Base-by-base conservation (phyloP, 1,140 invertebrate genomes). In the Tetramorium parvispinum region DNA sequence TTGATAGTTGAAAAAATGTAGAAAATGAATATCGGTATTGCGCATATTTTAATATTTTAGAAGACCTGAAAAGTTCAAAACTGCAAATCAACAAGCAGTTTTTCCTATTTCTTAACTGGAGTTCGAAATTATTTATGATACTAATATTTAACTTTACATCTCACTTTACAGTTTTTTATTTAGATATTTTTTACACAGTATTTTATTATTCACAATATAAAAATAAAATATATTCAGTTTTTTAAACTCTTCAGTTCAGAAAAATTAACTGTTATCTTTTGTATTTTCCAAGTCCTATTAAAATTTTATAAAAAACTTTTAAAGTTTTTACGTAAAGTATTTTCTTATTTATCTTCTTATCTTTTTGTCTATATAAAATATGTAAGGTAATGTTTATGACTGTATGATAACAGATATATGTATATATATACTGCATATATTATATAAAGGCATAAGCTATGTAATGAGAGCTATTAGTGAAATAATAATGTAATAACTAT, bases 1-100 rank as follows among this genome's bases (percentile, higher is more conserved):
- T 89, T 94, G 18, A 3, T 94, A 0, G 88, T 94, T 16, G 94
- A 32, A 32, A 32, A 32, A 32, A 32, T 77, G 21, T n/a, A 2
- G 18, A 27, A 63, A 53, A 16, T 43, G 5, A 11, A 24, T 40
- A 11, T 1, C n/a, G 3, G 4, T 59, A 43, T 27, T 18, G 21
- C n/a, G 24, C 8, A 76, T 27, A 59, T 1, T 55, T 46, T 1
- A 61, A 65, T n/a, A 68, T 87, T 59, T 10, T 51, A 71, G 1
- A 53, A 46, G 63, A 40, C 13, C 24, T 73, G 18, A 43, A 40
- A 32, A 46, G 24, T 83, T 46, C n/a, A 75, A 59, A 61, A 6
- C 32, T 51, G 57, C 32, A 61, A 71, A 70, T 11, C 1, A n/a
- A 82, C 3, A 5, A 59, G 24, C 13, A 46, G 18, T 4, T 49